Percentiles rank a stretch among this genome's conserved stretches.
Conservation (phyloP, 2,113 vertebrate genomes). For the Tachysurus fulvidraco region DNA sequence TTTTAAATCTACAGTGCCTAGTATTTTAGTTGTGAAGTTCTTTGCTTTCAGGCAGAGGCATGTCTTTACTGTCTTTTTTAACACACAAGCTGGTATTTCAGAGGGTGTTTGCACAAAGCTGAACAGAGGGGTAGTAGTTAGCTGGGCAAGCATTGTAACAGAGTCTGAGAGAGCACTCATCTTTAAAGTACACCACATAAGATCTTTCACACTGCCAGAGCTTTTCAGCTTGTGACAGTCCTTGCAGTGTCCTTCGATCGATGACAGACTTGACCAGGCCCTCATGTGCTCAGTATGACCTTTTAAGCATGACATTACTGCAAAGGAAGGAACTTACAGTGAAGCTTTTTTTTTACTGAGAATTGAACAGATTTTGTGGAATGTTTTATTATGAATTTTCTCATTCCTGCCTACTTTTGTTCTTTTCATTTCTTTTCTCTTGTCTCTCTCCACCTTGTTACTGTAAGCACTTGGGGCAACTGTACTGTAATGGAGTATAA, state of each 20-base stretch:
- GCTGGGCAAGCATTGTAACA: neutral
- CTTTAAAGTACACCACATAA: neutral
- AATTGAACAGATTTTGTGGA: neutral
- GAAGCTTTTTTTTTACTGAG: neutral
- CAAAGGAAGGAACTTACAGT: slow-evolving; percentile 22
- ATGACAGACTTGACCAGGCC: neutral
- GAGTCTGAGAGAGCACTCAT: slow-evolving; percentile 19
- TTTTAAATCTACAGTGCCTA: neutral
- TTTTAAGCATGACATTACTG: slow-evolving; percentile 47
- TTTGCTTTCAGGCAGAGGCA: slow-evolving; percentile 58
- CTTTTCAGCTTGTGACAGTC: neutral
- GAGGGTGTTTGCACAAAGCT: slow-evolving; percentile 60
- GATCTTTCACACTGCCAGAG: neutral
- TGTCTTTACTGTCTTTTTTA: slow-evolving; percentile 45
- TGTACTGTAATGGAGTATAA: neutral
- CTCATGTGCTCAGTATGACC: neutral
- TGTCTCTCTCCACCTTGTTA: slow-evolving; percentile 26
- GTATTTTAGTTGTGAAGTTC: neutral
- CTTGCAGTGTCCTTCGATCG: neutral
- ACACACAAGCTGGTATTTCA: slow-evolving; percentile 55
- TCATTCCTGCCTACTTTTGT: neutral
- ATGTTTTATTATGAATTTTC: neutral
- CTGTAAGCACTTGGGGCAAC: neutral
- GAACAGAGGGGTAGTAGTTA: slow-evolving; percentile 20
- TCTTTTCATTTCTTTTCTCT: neutral